phyloP scores from a whole-genome alignment of 2,888 invertebrate species.

The Aquatica leii region DNA sequence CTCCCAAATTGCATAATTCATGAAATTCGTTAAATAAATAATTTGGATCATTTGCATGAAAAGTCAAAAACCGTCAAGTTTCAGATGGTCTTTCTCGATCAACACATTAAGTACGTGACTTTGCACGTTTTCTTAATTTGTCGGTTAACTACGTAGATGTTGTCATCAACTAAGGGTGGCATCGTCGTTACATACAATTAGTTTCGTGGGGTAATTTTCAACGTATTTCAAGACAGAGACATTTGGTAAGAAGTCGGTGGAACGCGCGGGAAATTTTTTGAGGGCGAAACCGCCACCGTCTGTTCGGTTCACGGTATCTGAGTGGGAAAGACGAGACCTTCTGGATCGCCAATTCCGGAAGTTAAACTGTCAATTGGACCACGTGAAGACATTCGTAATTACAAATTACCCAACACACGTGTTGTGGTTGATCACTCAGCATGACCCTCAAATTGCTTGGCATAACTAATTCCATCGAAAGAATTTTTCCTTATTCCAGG shows the following conservation, averaged over 20 bases:
- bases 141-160: too few species aligned
- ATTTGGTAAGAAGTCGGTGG: constrained; percentile 26
- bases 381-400: constrained; percentile 32
- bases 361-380: constrained; percentile 26
- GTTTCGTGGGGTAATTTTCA: constrained; percentile 16
- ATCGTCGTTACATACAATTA: background rate
- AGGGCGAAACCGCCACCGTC: constrained; percentile 30
- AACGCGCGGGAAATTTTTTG: constrained; percentile 34
- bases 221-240: constrained; percentile 24
- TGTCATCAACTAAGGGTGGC: too few species aligned
- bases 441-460: constrained; percentile 24
- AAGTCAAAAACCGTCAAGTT: too few species aligned
- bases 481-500: constrained; percentile 7
- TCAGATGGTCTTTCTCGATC: too few species aligned
- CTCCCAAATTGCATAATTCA: too few species aligned
- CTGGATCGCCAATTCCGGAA: constrained; percentile 24
- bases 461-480: constrained; percentile 23
- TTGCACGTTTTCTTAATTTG: too few species aligned
- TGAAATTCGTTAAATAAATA: too few species aligned
- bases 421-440: constrained; percentile 23
- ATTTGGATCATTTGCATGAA: too few species aligned
- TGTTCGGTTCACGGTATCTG: constrained; percentile 35
- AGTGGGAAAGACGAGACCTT: constrained; percentile 32
- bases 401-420: constrained; percentile 32
- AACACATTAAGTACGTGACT: too few species aligned